Evolutionary conservation across 53 echinoderm and acorn worm genomes (phyloP).

Genomic region (Mesocentrotus franciscanus): DNA sequence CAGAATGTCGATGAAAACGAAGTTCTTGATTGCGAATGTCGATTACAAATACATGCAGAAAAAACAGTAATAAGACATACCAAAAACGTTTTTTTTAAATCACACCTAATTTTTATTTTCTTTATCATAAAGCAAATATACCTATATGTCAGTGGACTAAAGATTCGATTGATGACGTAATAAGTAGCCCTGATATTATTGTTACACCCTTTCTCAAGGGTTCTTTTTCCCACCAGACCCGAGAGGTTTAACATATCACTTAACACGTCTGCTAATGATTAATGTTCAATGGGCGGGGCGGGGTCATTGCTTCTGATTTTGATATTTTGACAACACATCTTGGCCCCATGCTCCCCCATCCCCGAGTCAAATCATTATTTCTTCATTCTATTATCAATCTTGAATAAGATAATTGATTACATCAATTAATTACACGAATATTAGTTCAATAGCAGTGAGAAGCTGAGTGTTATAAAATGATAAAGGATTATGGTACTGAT

Average conservation of each 20-base stretch:
- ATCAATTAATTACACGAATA: too few species aligned
- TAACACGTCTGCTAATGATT: background rate
- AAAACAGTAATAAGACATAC: background rate
- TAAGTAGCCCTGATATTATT: background rate
- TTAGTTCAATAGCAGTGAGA: too few species aligned
- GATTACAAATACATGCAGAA: background rate
- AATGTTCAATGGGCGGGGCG: background rate
- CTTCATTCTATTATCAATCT: too few species aligned
- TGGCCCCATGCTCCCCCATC: too few species aligned
- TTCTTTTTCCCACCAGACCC: background rate
- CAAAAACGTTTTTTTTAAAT: background rate
- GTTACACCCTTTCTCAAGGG: slow-evolving; percentile 9
- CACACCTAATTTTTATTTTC: background rate
- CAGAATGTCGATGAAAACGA: background rate
- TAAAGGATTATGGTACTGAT: too few species aligned
- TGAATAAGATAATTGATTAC: too few species aligned
- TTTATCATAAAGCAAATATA: background rate
- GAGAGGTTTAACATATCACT: background rate
- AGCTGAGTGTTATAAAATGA: too few species aligned
- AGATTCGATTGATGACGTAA: background rate
- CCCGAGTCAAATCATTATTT: too few species aligned
- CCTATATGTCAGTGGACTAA: background rate
- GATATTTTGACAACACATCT: background rate
- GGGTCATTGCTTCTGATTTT: background rate
- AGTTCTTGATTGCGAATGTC: background rate